phyloP scores from a whole-genome alignment of 1,140 invertebrate genomes.

The Lutraria rhynchaena region DNA sequence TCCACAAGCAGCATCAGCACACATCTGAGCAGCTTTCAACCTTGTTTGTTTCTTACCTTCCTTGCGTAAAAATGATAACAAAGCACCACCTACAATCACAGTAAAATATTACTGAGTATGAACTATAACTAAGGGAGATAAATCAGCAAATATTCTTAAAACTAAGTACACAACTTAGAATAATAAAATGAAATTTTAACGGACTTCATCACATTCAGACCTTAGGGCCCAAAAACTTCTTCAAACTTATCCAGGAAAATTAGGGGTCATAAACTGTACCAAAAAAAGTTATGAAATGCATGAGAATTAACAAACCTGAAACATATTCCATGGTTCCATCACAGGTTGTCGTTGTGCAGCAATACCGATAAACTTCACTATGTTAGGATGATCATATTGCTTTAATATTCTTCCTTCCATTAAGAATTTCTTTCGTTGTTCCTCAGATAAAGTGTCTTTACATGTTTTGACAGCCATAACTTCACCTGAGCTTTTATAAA shows the following conservation, averaged over 20 bases:
- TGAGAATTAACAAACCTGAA: slow-evolving; percentile 85
- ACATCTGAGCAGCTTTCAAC: slow-evolving; percentile 93
- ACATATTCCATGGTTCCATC: slow-evolving; percentile 99
- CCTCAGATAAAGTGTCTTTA: slow-evolving; percentile 93
- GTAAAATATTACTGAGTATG: no score
- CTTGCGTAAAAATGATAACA: slow-evolving; percentile 93
- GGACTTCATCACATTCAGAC: no score
- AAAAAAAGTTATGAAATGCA: not conserved
- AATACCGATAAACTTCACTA: slow-evolving; percentile 95
- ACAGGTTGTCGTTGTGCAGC: slow-evolving; percentile 99
- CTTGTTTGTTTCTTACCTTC: slow-evolving; percentile 84
- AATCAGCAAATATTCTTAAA: no score
- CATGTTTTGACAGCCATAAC: slow-evolving; percentile 98
- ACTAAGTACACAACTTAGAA: no score
- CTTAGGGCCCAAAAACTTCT: no score
- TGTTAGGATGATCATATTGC: slow-evolving; percentile 97
- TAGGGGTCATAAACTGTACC: not conserved
- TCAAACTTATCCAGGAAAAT: no score
- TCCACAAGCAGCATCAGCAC: slow-evolving; percentile 95
- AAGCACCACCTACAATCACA: slow-evolving; percentile 96
- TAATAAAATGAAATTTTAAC: no score
- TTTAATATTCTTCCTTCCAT: slow-evolving; percentile 97
- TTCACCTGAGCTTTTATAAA: slow-evolving; percentile 89
- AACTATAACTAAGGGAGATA: no score
- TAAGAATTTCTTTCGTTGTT: slow-evolving; percentile 97